phyloP scores from a whole-genome alignment of 2,797 vertebrate genomes.

The Notolabrus celidotus region DNA sequence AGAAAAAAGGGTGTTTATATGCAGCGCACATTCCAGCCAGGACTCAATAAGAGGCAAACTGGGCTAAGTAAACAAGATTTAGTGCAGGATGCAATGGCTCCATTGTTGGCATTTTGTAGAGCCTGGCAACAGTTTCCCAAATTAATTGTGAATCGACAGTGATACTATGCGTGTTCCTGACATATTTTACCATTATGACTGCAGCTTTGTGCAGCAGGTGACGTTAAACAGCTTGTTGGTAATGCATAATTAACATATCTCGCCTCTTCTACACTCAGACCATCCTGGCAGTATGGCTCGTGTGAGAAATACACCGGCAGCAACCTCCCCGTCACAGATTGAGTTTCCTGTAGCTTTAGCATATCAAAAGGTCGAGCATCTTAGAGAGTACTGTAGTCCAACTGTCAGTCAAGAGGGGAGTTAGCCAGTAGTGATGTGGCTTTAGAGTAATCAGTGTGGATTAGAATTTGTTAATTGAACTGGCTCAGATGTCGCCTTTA shows the following conservation, averaged over 20 bases:
- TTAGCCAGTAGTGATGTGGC: slow-evolving; percentile 54
- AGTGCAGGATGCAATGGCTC: background rate
- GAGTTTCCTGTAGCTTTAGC: slow-evolving; percentile 12
- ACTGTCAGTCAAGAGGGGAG: slow-evolving; percentile 53
- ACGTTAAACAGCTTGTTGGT: slow-evolving; percentile 35
- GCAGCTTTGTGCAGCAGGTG: slow-evolving; percentile 6
- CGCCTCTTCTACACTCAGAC: background rate
- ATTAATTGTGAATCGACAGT: slow-evolving; percentile 3
- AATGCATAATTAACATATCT: slow-evolving; percentile 34
- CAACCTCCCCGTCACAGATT: background rate
- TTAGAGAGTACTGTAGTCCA: slow-evolving; percentile 23
- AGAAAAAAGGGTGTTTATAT: slow-evolving; percentile 8
- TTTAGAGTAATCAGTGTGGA: slow-evolving; percentile 66
- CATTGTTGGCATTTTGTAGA: slow-evolving; percentile 21
- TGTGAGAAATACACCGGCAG: background rate
- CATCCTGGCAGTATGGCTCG: background rate
- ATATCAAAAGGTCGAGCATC: slow-evolving; percentile 19
- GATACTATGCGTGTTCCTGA: slow-evolving; percentile 3
- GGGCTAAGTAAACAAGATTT: slow-evolving; percentile 4
- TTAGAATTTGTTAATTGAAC: slow-evolving; percentile 77
- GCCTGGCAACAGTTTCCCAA: slow-evolving; percentile 11
- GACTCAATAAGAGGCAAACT: slow-evolving; percentile 9
- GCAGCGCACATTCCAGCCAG: slow-evolving; percentile 9
- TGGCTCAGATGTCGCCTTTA: slow-evolving; percentile 69
- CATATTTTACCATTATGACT: slow-evolving; percentile 11